Evolutionary conservation across 2,888 invertebrate species (phyloP).

Genomic region (Siphlonurus alternatus): DNA sequence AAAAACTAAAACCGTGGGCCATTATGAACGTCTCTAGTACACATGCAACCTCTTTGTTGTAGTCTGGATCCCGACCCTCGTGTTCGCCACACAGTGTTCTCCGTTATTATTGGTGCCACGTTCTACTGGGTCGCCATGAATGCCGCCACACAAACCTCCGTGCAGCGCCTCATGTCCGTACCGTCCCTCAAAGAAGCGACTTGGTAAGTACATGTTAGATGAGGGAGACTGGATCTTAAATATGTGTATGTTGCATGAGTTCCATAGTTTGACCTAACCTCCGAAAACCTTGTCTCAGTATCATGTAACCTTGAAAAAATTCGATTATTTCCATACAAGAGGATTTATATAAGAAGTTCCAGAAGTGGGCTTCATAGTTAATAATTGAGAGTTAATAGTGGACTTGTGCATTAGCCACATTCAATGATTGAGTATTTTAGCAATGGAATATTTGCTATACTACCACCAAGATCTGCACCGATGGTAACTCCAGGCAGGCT

Average conservation of each 20-base stretch:
- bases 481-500: too few relatives aligned
- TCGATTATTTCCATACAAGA: conserved; percentile 18
- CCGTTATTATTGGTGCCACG: conserved; percentile 70
- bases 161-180: conserved; percentile 81
- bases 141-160: conserved; percentile 74
- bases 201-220: conserved; percentile 29
- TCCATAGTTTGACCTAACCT: conserved; percentile 5
- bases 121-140: conserved; percentile 88
- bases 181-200: conserved; percentile 61
- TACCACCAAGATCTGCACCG: too few relatives aligned
- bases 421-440: too few relatives aligned
- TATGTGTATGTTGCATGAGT: not conserved
- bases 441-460: too few relatives aligned
- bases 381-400: too few relatives aligned
- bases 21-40: not conserved
- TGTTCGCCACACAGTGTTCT: conserved; percentile 79
- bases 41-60: conserved; percentile 18
- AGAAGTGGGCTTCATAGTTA: too few relatives aligned
- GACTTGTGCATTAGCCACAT: too few relatives aligned
- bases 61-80: conserved; percentile 68
- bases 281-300: not conserved
- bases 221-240: not conserved
- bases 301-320: too few relatives aligned
- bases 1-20: too few relatives aligned
- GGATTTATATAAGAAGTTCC: too few relatives aligned